Base-by-base conservation (phyloP, 1,140 invertebrate species). In the Heliconius congener region DNA sequence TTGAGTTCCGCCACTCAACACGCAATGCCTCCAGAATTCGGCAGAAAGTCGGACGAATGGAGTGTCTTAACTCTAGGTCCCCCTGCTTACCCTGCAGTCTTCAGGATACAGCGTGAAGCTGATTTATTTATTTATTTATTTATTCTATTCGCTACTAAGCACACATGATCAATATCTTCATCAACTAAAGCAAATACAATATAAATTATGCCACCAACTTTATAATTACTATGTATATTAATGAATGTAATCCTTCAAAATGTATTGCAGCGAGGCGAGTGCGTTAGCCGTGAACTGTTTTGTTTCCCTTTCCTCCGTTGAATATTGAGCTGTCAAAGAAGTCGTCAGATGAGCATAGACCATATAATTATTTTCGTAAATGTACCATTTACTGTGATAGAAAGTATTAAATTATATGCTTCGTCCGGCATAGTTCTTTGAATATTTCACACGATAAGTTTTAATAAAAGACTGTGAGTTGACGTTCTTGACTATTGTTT, bases 371-470 rank as follows among this genome's bases (percentile, higher is more conserved):
- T 88, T 87, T 81, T 84, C 79, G 78, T 86, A 85, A 86, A 88
- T 86, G 83, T 80, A 83, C 82, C 81, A 81, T 84, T 86, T 85
- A 84, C 86, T 77, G 85, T 80, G 81, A 84, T 88, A 90, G 90
- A 92, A 92, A 90, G 90, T 90, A 91, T 91, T 84, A 90, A 92
- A 92, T 92, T 92, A 91, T 86, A 90, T 85, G 83, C 81, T 77
- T 82, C 74, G 76, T 75, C 77, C 84, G 86, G 79, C 85, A 77
- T 84, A 80, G 79, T 78, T 79, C 74, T 85, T 85, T 73, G 55
- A 74, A 73, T 74, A 85, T 88, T 91, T 92, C 90, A 91, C 90
- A 91, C 90, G 90, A 90, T 91, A 92, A 88, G 73, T 78, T 82
- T 83, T 85, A 85, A 85, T 83, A 82, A 83, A 79, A 83, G 79